phyloP scores from a whole-genome alignment of 37 sponge, comb jelly and placozoan species.

The Theonella swinhoei region DNA sequence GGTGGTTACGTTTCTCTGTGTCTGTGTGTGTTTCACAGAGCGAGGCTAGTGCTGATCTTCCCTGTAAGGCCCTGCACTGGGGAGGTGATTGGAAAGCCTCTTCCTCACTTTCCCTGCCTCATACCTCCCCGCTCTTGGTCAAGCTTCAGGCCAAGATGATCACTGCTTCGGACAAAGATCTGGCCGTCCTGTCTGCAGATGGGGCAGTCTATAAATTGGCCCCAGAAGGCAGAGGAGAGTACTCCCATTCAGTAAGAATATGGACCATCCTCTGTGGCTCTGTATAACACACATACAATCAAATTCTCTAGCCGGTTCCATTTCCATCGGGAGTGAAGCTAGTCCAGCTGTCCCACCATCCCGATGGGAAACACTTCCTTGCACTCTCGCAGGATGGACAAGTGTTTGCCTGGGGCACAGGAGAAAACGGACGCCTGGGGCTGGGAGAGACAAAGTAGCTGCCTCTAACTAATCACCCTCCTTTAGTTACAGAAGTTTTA shows the following conservation, averaged over 20 bases:
- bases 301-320: slow-evolving; percentile 20
- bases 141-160: slow-evolving; percentile 66
- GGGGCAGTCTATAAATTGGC: slow-evolving; percentile 56
- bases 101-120: not conserved
- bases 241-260: slow-evolving; percentile 9
- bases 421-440: slow-evolving; percentile 88
- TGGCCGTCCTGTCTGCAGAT: slow-evolving; percentile 55
- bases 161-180: slow-evolving; percentile 45
- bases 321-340: slow-evolving; percentile 57
- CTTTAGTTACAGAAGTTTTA: not conserved
- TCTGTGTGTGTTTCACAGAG: not conserved
- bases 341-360: slow-evolving; percentile 46
- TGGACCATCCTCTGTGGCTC: not conserved
- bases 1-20: not conserved
- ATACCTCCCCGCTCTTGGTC: slow-evolving; percentile 7
- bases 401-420: slow-evolving; percentile 93
- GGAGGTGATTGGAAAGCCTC: slow-evolving; percentile 14
- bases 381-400: slow-evolving; percentile 75
- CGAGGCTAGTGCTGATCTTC: too few relatives aligned
- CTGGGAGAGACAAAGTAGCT: slow-evolving; percentile 78
- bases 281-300: not conserved
- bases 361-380: slow-evolving; percentile 82
- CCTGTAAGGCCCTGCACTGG: too few relatives aligned
- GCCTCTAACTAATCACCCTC: too few relatives aligned
- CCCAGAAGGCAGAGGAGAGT: slow-evolving; percentile 17